These are phyloP conservation scores for Dromas ardeola DNA, from an alignment of 2,113 vertebrate species.

Conservation along the genomic window DNA sequence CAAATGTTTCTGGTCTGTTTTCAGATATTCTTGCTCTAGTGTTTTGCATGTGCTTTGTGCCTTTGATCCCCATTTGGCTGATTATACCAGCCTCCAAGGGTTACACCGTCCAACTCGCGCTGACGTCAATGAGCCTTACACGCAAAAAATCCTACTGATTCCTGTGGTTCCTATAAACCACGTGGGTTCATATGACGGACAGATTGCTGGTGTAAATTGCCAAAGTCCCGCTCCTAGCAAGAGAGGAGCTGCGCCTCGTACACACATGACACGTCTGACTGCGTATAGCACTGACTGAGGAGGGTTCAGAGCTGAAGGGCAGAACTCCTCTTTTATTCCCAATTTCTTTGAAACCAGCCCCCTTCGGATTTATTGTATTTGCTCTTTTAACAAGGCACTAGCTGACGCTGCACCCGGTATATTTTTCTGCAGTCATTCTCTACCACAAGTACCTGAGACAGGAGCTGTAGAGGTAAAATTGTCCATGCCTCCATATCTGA, in stretches of 20 bases:
- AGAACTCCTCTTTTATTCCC: not conserved
- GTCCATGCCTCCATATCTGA: not conserved
- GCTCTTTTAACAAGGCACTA: not conserved
- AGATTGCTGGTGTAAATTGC: conserved; percentile 5
- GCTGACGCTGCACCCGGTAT: not conserved
- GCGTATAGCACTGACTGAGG: not conserved
- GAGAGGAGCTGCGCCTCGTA: not conserved
- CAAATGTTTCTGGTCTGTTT: conserved; percentile 29
- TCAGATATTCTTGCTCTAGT: not conserved
- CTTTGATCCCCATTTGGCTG: not conserved
- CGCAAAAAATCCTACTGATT: not conserved
- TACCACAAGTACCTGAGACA: not conserved
- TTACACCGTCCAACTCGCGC: not conserved
- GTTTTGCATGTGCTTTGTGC: not conserved
- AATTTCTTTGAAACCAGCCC: not conserved
- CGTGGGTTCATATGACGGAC: not conserved
- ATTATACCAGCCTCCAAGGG: not conserved
- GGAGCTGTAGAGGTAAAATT: not conserved
- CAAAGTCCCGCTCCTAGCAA: not conserved
- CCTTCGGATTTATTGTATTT: not conserved
- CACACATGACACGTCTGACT: fast-evolving
- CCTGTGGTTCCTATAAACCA: conserved; percentile 10
- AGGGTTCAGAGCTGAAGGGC: not conserved
- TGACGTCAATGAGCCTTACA: not conserved
- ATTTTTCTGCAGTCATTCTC: not conserved